Evolutionary conservation across 2,113 vertebrate species (phyloP).

Genomic region (Aldabrachelys gigantea): DNA sequence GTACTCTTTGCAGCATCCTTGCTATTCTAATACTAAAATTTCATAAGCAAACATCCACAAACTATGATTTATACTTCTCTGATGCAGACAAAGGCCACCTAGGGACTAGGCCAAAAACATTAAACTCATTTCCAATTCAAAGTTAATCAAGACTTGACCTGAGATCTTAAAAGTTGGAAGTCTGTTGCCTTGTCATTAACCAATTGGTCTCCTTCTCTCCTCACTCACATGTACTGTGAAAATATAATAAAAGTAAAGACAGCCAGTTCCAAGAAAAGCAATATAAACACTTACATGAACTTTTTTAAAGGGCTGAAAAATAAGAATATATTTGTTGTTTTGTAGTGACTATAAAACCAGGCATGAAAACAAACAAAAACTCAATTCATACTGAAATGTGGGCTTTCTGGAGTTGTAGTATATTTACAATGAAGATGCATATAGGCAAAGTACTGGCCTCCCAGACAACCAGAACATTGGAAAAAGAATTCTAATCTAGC

Average conservation of each 20-base stretch:
- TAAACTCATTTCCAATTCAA: background rate
- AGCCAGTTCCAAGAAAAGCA: background rate
- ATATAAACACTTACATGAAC: background rate
- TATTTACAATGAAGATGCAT: background rate
- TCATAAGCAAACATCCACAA: background rate
- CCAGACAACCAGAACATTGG: background rate
- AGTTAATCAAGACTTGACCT: background rate
- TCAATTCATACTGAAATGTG: background rate
- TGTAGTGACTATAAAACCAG: background rate
- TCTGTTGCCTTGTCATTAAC: background rate
- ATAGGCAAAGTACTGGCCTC: background rate
- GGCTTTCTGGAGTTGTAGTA: background rate
- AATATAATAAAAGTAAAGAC: background rate
- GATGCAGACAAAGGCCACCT: background rate
- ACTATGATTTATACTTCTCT: background rate
- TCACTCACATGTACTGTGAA: background rate
- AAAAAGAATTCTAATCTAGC: accelerated
- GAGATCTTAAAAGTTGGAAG: background rate
- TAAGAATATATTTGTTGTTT: background rate
- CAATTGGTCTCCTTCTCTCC: background rate
- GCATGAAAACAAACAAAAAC: background rate
- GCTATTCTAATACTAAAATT: background rate
- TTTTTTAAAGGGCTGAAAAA: background rate
- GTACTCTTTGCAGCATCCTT: background rate
- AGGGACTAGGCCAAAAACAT: background rate